Evolutionary conservation across 1,140 invertebrate genomes (phyloP).

Genomic region (Pachypsylla venusta): DNA sequence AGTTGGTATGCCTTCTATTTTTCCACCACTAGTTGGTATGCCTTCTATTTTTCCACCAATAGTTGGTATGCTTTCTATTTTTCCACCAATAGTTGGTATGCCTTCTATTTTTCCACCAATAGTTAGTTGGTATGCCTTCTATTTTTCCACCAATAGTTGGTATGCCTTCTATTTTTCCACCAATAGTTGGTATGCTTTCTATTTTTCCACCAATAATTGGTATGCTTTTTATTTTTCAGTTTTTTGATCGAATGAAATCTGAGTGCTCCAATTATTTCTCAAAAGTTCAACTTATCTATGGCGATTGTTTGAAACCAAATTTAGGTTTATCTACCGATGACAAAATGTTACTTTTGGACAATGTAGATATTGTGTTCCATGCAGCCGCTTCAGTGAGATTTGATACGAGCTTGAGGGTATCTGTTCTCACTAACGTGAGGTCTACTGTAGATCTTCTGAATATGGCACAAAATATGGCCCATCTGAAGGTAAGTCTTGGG

Average conservation of each 20-base stretch:
- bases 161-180: no score
- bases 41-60: no score
- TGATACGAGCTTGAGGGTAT: conserved; percentile 46
- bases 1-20: no score
- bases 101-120: no score
- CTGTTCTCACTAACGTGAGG: conserved; percentile 48
- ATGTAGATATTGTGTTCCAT: conserved; percentile 51
- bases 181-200: no score
- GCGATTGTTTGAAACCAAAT: conserved; percentile 35
- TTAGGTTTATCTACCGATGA: conserved; percentile 35
- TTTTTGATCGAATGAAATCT: conserved; percentile 39
- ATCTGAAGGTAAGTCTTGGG: conserved; percentile 37
- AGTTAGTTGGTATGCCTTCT: no score
- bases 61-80: no score
- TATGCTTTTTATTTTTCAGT: no score
- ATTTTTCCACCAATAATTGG: no score
- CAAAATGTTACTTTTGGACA: conserved; percentile 31
- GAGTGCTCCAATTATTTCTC: conserved; percentile 42
- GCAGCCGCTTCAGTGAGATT: conserved; percentile 50
- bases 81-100: no score
- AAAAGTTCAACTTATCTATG: conserved; percentile 40
- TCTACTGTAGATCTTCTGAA: conserved; percentile 42
- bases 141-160: no score
- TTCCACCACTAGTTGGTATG: no score
- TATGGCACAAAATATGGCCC: conserved; percentile 46